Evolutionary conservation across 2,888 invertebrate species (phyloP), one percentile per base, ranked within the genome.

Genomic region (Eretmocerus hayati): DNA sequence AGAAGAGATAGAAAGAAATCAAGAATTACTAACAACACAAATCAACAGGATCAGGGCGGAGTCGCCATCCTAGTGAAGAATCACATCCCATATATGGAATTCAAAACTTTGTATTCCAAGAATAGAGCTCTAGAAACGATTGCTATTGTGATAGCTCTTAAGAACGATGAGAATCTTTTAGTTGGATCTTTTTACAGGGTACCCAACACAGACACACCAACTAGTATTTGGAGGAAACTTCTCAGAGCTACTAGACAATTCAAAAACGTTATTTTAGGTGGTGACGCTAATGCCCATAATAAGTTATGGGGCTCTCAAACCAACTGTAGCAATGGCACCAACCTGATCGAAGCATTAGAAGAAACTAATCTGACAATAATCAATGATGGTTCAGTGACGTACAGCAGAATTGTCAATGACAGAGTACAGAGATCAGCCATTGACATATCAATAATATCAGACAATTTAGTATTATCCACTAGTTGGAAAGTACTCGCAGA

Each of bases 211-310:
- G 26, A 26, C 9, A 22, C 22, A 5, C 15, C 22, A 3, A 5
- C 5, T 5, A n/a, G 5, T 9, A 3, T 22, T 3, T 42, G 42
- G 42, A 2, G 4, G 3, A 20, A 22, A 2, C 18, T 42, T 33
- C 22, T 42, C 4, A 2, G 19, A 5, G 4, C 16, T 5, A 22
- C 22, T 2, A 26, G 11, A 26, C 6, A 26, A 6, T 26, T 9
- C 26, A 26, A 26, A 26, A 9, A 26, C 11, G 26, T 26, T 2
- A 13, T 36, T 6, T 36, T 43, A 4, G 43, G 36, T 33, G 43
- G 43, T 2, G 43, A 43, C 9, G 23, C 36, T 11, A 43, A 36
- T 23, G 22, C 43, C 18, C 43, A 43, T n/a, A 35, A 43, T 15
- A 19, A 2, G 4, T 15, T 36, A 5, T 43, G 36, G 36, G 36